phyloP scores from a whole-genome alignment of 2,113 vertebrate genomes.

The Brevimyrus niger region DNA sequence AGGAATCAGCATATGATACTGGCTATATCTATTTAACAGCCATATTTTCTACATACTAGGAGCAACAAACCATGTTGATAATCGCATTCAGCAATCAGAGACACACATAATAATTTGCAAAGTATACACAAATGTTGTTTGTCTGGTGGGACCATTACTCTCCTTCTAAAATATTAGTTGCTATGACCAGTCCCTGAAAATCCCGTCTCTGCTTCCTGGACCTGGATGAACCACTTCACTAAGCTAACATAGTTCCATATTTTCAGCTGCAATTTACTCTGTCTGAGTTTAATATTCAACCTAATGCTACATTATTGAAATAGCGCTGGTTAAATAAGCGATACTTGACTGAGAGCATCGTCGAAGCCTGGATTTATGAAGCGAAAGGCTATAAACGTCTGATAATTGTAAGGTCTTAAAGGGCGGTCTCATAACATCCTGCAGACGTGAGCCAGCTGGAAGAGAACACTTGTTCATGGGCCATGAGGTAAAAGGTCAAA shows the following conservation, averaged over 20 bases:
- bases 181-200: background rate
- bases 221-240: background rate
- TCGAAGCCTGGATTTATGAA: background rate
- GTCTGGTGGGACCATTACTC: background rate
- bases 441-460: background rate
- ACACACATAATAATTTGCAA: background rate
- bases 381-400: background rate
- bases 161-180: background rate
- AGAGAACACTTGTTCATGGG: background rate
- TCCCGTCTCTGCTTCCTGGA: background rate
- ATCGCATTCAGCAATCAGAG: background rate
- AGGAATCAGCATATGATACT: background rate
- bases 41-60: background rate
- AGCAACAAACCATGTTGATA: background rate
- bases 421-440: background rate
- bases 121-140: background rate
- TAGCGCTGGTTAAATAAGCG: background rate
- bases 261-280: background rate
- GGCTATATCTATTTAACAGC: background rate
- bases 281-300: background rate
- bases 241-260: background rate
- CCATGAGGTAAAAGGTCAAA: background rate
- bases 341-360: background rate
- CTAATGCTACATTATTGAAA: background rate
- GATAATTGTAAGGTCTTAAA: background rate